phyloP scores from a whole-genome alignment of 1,140 invertebrate genomes.

The Lepidurus arcticus region DNA sequence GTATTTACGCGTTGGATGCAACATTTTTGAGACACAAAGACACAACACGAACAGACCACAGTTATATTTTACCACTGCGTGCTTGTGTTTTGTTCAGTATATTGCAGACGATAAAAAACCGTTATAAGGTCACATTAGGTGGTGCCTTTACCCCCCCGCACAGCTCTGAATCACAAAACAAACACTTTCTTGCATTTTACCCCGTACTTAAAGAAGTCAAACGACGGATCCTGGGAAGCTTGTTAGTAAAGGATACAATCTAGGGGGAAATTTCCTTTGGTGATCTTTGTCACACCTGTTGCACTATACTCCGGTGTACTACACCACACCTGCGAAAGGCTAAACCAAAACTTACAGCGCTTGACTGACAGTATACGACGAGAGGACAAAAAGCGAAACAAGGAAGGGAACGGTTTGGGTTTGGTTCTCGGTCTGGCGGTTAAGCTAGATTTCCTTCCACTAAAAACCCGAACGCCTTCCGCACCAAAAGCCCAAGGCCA shows the following conservation, averaged over 20 bases:
- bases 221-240: background rate
- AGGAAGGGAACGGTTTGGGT: background rate
- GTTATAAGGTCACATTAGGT: background rate
- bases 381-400: background rate
- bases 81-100: conserved; percentile 9
- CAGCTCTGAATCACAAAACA: background rate
- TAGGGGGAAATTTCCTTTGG: background rate
- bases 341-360: background rate
- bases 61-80: background rate
- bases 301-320: background rate
- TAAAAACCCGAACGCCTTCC: background rate
- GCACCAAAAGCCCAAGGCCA: background rate
- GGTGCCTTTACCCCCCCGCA: background rate
- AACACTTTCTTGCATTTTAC: background rate
- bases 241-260: background rate
- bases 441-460: background rate
- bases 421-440: conserved; percentile 1
- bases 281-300: conserved; percentile 10
- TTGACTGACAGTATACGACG: background rate
- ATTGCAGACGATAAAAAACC: background rate
- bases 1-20: background rate
- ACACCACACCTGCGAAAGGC: conserved; percentile 9
- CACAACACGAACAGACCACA: background rate
- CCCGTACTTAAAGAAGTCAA: background rate
- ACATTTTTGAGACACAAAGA: background rate